Evolutionary conservation across 2,888 invertebrate genomes (phyloP).

Genomic region (Dorcus parallelipipedus): DNA sequence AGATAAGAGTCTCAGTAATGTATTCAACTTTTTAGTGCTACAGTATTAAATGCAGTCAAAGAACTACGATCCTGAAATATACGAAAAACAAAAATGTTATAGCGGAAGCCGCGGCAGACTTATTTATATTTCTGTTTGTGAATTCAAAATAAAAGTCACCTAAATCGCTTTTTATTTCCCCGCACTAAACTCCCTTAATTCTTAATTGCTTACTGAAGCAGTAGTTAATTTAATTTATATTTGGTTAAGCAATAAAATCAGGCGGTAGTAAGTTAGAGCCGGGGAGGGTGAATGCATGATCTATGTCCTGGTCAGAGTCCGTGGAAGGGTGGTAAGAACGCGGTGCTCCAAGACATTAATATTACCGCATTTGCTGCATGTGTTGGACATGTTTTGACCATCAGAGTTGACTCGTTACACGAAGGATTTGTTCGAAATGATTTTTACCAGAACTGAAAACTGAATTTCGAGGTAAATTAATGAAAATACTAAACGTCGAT

Average conservation of each 20-base stretch:
- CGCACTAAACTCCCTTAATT: constrained; percentile 47
- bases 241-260: constrained; percentile 50
- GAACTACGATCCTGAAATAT: background rate
- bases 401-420: constrained; percentile 18
- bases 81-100: background rate
- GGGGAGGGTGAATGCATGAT: constrained; percentile 43
- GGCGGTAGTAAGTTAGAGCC: constrained; percentile 39
- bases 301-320: constrained; percentile 47
- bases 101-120: constrained; percentile 14
- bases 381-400: constrained; percentile 43
- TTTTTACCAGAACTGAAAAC: too few relatives aligned
- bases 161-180: constrained; percentile 47
- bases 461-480: too few relatives aligned
- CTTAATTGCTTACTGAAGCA: constrained; percentile 51
- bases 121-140: constrained; percentile 26
- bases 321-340: constrained; percentile 48
- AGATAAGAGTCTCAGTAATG: too few relatives aligned
- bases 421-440: background rate
- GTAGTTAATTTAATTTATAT: constrained; percentile 53
- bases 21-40: too few relatives aligned
- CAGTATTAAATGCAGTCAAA: background rate
- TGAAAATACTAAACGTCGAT: too few relatives aligned
- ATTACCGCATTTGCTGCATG: constrained; percentile 44
- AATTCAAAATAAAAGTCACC: constrained; percentile 46
- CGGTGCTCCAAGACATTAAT: constrained; percentile 49